phyloP scores from a whole-genome alignment of 2,888 invertebrate genomes.

The Drosophila borborema region DNA sequence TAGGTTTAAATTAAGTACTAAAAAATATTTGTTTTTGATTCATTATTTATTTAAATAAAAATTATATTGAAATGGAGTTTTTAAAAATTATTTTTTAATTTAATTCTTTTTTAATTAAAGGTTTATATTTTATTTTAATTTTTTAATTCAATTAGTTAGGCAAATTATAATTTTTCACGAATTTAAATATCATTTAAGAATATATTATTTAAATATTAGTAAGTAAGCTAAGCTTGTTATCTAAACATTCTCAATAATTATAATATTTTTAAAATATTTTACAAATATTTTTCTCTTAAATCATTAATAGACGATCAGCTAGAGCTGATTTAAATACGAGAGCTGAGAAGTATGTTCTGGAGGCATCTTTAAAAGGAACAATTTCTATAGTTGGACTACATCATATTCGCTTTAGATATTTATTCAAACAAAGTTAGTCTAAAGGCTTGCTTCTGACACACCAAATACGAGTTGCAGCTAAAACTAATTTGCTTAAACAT shows the following conservation, averaged over 20 bases:
- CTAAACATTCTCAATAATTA: neutral
- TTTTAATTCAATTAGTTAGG: too few relatives aligned
- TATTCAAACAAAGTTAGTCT: neutral
- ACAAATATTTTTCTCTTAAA: neutral
- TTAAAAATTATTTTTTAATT: too few relatives aligned
- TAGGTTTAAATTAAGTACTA: too few relatives aligned
- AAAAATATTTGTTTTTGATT: neutral
- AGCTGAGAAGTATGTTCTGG: neutral
- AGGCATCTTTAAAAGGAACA: neutral
- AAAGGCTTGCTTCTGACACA: too few relatives aligned
- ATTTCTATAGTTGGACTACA: neutral
- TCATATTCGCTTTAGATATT: neutral
- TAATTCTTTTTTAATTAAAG: too few relatives aligned
- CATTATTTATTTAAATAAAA: neutral
- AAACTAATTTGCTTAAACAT: neutral
- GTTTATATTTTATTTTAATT: too few relatives aligned
- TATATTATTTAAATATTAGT: neutral
- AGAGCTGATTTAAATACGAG: too few relatives aligned
- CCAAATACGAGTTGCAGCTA: neutral
- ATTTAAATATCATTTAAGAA: too few relatives aligned
- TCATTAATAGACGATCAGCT: too few relatives aligned
- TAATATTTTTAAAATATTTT: neutral
- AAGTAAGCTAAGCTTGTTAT: neutral
- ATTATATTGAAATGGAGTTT: too few relatives aligned
- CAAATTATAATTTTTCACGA: too few relatives aligned